phyloP scores from a whole-genome alignment of 2,888 invertebrate genomes.

The Caenorhabditis wallacei region DNA sequence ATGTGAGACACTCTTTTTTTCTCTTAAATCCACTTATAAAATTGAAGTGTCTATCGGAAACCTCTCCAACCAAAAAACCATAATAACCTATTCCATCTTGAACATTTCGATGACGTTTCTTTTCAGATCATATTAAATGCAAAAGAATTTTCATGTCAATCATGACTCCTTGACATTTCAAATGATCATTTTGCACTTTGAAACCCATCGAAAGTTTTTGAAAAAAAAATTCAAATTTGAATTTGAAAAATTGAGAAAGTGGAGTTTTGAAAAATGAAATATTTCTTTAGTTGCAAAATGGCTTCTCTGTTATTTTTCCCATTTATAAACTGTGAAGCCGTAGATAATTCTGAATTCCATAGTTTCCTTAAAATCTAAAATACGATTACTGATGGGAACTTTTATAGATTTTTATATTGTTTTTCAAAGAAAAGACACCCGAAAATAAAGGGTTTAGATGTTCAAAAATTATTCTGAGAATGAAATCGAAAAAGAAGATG shows the following conservation, averaged over 20 bases:
- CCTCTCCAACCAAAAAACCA: neutral
- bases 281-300: no score
- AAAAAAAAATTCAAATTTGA: neutral
- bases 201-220: neutral
- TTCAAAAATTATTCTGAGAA: slow-evolving; percentile 29
- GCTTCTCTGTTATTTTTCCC: no score
- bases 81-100: slow-evolving; percentile 1
- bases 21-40: slow-evolving; percentile 25
- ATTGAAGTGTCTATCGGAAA: slow-evolving; percentile 6
- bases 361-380: no score
- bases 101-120: slow-evolving; percentile 27
- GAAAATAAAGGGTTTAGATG: slow-evolving; percentile 6
- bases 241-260: slow-evolving; percentile 6
- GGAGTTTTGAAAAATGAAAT: neutral
- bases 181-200: slow-evolving; percentile 3
- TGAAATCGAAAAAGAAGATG: slow-evolving; percentile 14
- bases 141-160: slow-evolving; percentile 23
- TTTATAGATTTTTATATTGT: no score
- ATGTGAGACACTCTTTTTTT: slow-evolving; percentile 15
- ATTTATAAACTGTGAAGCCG: no score
- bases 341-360: no score
- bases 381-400: no score
- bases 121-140: slow-evolving; percentile 38
- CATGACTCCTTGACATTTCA: neutral
- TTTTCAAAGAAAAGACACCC: neutral